These are phyloP conservation scores for Machimus rusticus DNA, from an alignment of 2,888 invertebrate species.

Conservation along the genomic window DNA sequence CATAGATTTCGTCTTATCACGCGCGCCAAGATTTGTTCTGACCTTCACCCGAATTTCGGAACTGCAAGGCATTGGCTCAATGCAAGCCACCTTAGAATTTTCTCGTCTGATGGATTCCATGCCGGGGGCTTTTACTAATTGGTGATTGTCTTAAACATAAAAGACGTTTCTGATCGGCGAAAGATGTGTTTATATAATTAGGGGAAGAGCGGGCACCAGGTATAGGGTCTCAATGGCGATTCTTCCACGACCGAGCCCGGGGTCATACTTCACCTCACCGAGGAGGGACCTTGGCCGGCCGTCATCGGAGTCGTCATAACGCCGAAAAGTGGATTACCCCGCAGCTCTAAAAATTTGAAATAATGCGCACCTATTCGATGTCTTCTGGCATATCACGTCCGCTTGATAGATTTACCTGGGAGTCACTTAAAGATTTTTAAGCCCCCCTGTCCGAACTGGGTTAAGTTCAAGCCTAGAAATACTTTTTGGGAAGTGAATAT, in stretches of 20 bases:
- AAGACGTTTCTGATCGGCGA: background rate
- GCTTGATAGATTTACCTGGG: background rate
- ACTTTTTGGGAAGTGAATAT: conserved; percentile 4
- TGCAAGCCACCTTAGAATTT: conserved; percentile 4
- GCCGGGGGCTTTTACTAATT: background rate
- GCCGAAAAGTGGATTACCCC: conserved; percentile 3
- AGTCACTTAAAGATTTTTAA: conserved; percentile 10
- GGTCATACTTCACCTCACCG: background rate
- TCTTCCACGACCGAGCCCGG: background rate
- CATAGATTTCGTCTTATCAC: conserved; percentile 9
- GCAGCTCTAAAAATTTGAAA: background rate
- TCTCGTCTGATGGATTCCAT: background rate
- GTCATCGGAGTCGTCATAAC: background rate
- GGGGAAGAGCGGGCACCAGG: background rate
- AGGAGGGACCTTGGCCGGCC: background rate
- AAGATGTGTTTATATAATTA: conserved; percentile 5
- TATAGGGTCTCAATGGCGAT: background rate
- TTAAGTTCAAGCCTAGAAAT: conserved; percentile 18
- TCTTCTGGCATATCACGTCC: conserved; percentile 10
- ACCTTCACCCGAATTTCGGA: conserved; percentile 26
- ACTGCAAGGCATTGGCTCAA: background rate
- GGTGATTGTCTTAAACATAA: background rate
- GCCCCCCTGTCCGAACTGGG: background rate
- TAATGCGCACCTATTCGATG: background rate
- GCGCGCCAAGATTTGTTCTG: background rate